These are phyloP conservation scores for Siphamia tubifer DNA, from an alignment of 2,113 vertebrate species.

Conservation along the genomic window DNA sequence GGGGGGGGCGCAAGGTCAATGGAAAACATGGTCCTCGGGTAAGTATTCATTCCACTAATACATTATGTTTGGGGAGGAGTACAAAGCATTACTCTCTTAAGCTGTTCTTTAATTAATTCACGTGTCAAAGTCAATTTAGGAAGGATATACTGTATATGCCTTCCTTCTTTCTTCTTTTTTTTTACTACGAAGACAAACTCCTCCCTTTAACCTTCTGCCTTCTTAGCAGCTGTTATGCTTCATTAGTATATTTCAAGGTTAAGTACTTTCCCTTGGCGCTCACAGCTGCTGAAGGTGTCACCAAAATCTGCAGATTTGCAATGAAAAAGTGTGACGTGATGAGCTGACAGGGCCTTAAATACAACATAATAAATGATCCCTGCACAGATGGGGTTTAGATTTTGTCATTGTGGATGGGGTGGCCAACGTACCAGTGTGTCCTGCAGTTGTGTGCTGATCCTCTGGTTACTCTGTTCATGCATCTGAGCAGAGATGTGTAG, in stretches of 20 bases:
- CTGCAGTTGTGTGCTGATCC: constrained; percentile 59
- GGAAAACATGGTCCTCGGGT: background rate
- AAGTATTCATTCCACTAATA: no score
- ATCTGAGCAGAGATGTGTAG: constrained; percentile 62
- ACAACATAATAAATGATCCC: background rate
- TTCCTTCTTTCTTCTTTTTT: no score
- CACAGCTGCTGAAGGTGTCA: background rate
- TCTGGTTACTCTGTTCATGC: constrained; percentile 48
- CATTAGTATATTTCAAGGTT: background rate
- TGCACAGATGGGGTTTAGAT: background rate
- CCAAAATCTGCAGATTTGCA: background rate
- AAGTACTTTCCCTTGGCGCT: background rate
- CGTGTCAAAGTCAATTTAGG: background rate
- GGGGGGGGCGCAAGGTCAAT: no score
- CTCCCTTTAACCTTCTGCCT: background rate
- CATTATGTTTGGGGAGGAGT: background rate
- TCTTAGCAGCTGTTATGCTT: background rate
- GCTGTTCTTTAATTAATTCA: background rate
- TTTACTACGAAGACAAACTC: background rate
- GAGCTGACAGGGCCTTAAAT: background rate
- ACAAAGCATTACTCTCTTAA: background rate
- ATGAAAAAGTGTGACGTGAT: background rate
- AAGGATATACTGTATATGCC: background rate
- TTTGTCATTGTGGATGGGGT: background rate
- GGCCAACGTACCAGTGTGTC: constrained; percentile 73